Evolutionary conservation across 2,888 invertebrate species (phyloP), one percentile per base, ranked within the genome.

Genomic region (Drosophila demipolita): DNA sequence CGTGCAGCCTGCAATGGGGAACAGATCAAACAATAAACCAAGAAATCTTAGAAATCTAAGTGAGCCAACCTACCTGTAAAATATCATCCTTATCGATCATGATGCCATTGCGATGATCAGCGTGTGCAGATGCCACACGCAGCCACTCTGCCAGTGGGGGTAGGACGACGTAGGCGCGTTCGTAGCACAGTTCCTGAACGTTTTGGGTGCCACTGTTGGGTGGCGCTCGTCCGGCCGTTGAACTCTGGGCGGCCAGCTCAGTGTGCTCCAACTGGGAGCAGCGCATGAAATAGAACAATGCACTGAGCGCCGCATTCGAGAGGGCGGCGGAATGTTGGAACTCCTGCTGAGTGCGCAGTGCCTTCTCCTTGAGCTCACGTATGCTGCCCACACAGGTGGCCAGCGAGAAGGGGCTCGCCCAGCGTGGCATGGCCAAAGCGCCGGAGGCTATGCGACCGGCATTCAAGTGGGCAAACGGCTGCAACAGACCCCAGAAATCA

Each of bases 121-220:
- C 96, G 93, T 97, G 97, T 3, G 98, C 97, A 0, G 96, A 95
- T 7, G 96, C 95, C 0, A 97, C 97, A 17, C 98, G 94, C 78
- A 97, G 94, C 98, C 98, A 98, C 93, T 98, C 98, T n/a, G 97
- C 96, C 71, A 98, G 94, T 15, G 98, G 98, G 1, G 98, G 98
- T 76, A 98, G 93, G 0, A 97, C 97, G 15, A 97, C 96, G 83
- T 97, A 98, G 1, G 97, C 97, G 61, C 98, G 94, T 93, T 97
- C 97, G 76, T 97, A 97, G 92, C 97, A 97, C 77, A 98, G 94
- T 84, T 96, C 96, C 91, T 96, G 95, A 45, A 95, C 90, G 38
- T 92, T 92, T 36, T 90, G 94, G 42, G 82, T 91, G 32, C 89
- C 90, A 48, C 82, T 88, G 36, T 80, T 80, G 29, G 82, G 61